Base-by-base conservation (phyloP, 2,888 invertebrate species). In the Macrosoma leucophasiata region DNA sequence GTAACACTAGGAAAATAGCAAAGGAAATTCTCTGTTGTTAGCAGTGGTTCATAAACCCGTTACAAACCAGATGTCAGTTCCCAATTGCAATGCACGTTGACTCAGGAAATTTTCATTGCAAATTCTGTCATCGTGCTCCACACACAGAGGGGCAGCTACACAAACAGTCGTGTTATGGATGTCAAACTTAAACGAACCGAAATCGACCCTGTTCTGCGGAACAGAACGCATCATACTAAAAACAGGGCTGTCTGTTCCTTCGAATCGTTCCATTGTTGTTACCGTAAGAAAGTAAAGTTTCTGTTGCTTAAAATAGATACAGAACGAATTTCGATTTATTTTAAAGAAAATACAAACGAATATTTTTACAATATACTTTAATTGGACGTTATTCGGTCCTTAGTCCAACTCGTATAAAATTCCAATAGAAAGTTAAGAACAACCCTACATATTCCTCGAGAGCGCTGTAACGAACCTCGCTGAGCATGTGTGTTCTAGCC, bases 101-200 rank as follows among this genome's bases (percentile, higher is more conserved):
- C 67, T 65, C 57, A 64, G 68, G 68, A 70, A 71, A 79, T 78
- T 78, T 77, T 78, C 77, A 77, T 79, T 76, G 76, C 77, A 78
- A 77, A 78, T 78, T 79, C 78, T 62, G 69, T 62, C 64, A 70
- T 70, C 70, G 78, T 74, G 60, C 68, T 58, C 59, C 64, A 66
- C 56, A 62, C 63, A 62, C 61, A 54, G 61, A 58, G 61, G 57
- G 67, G 58, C 52, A 58, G 52, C 58, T 72, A 55, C 58, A 68
- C 78, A 81, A 77, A 79, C 73, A 76, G 60, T 58, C 67, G 63
- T 65, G 71, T 77, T 76, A 78, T 77, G 70, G 71, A 76, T 73
- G 75, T 77, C 77, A 73, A 76, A 77, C 79, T 79, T 81, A 77
- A 82, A 82, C 82, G 82, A 82, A 82, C 81, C 79, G 81, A 74